Percentiles rank a stretch among this genome's conserved stretches.
Evolutionary conservation across 2,888 invertebrate species (phyloP).

Genomic region (Trissoscelio sp.): DNA sequence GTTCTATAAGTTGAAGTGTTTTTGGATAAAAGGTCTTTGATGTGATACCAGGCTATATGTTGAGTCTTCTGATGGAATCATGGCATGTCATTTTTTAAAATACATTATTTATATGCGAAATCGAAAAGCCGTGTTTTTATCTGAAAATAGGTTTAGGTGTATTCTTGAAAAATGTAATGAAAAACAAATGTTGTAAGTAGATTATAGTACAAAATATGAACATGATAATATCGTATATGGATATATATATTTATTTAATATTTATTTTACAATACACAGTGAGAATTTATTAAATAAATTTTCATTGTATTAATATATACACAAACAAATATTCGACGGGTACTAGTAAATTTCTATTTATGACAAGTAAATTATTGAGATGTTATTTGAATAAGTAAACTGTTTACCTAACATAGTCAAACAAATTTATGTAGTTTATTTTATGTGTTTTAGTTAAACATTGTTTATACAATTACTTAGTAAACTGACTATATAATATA

Average conservation of each 20-base stretch:
- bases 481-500: too few relatives aligned
- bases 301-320: too few relatives aligned
- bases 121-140: conserved; percentile 47
- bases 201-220: neutral
- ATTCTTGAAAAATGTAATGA: conserved; percentile 1
- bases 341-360: too few relatives aligned
- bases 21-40: conserved; percentile 50
- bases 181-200: conserved; percentile 3
- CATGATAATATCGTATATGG: neutral
- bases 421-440: too few relatives aligned
- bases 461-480: too few relatives aligned
- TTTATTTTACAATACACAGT: too few relatives aligned
- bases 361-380: too few relatives aligned
- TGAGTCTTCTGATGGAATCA: conserved; percentile 43
- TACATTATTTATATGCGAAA: conserved; percentile 56
- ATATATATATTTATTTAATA: neutral
- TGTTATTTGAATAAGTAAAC: too few relatives aligned
- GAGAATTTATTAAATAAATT: too few relatives aligned
- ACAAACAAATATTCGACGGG: too few relatives aligned
- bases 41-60: conserved; percentile 31
- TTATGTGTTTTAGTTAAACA: too few relatives aligned
- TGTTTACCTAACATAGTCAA: too few relatives aligned
- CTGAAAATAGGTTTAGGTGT: conserved; percentile 11
- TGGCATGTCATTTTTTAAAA: conserved; percentile 51
- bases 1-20: conserved; percentile 28